Conservation (phyloP, 2,888 invertebrate genomes). For the Nemurella pictetii region DNA sequence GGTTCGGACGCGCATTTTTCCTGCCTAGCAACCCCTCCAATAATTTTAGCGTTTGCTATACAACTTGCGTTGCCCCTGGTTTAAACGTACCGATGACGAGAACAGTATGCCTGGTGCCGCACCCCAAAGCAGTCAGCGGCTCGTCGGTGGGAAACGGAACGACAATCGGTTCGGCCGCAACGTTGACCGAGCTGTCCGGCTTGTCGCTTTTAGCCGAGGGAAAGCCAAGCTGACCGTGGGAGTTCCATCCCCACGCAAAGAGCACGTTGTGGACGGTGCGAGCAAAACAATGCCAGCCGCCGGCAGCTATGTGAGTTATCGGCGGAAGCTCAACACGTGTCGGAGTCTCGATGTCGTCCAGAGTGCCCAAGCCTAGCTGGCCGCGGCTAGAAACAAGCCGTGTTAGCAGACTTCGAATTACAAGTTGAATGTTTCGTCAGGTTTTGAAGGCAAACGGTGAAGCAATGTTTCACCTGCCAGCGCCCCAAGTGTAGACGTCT, state of each 20-base stretch:
- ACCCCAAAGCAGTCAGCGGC: slow-evolving; percentile 59
- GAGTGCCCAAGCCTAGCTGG: slow-evolving; percentile 80
- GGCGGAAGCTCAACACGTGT: slow-evolving; percentile 68
- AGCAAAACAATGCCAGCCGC: slow-evolving; percentile 86
- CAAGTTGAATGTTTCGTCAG: background rate
- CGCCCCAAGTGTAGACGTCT: slow-evolving; percentile 79
- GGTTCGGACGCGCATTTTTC: no score
- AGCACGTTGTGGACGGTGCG: slow-evolving; percentile 79
- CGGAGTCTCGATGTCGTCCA: slow-evolving; percentile 66
- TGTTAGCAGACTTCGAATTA: background rate
- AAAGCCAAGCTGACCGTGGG: slow-evolving; percentile 80
- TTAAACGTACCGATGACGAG: slow-evolving; percentile 60
- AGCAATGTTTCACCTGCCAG: slow-evolving; percentile 71
- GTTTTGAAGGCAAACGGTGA: background rate
- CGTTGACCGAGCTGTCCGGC: slow-evolving; percentile 47
- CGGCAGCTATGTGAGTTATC: slow-evolving; percentile 70
- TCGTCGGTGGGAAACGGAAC: background rate
- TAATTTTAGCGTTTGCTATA: no score
- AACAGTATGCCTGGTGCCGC: slow-evolving; percentile 78
- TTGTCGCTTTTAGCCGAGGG: slow-evolving; percentile 13
- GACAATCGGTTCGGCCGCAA: slow-evolving; percentile 47
- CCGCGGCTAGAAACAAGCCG: slow-evolving; percentile 69
- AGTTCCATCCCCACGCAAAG: slow-evolving; percentile 92
- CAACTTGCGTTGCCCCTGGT: background rate
- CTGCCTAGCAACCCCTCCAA: no score